Percentiles rank a stretch among this genome's conserved stretches.
These are phyloP conservation scores for Cheilosia pagana DNA, from an alignment of 2,888 invertebrate species.

Conservation along the genomic window DNA sequence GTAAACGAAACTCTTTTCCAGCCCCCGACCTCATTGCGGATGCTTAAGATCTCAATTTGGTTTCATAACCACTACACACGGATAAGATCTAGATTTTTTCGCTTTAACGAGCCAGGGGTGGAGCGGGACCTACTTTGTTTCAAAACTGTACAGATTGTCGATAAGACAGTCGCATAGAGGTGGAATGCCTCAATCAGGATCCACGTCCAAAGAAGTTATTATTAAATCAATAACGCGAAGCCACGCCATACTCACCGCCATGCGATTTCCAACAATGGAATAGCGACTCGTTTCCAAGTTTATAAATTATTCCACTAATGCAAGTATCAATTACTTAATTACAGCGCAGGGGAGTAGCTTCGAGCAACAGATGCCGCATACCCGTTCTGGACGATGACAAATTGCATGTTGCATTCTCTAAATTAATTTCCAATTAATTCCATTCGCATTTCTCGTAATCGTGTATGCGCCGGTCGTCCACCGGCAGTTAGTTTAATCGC, in stretches of 20 bases:
- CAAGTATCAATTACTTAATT: slow-evolving; percentile 74
- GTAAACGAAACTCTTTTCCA: slow-evolving; percentile 16
- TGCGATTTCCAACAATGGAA: slow-evolving; percentile 11
- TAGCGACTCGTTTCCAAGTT: slow-evolving; percentile 4
- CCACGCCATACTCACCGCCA: not conserved
- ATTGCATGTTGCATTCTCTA: slow-evolving; percentile 71
- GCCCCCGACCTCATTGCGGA: slow-evolving; percentile 30
- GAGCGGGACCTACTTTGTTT: no score
- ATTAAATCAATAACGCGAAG: not conserved
- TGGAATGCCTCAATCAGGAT: not conserved
- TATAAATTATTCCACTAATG: slow-evolving; percentile 62
- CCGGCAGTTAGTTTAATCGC: slow-evolving; percentile 59
- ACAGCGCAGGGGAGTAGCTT: slow-evolving; percentile 44
- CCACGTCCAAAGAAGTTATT: slow-evolving; percentile 2
- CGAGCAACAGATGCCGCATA: slow-evolving; percentile 61
- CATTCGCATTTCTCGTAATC: slow-evolving; percentile 64
- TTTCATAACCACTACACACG: slow-evolving; percentile 18
- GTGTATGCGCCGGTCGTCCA: slow-evolving; percentile 24
- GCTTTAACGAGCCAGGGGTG: slow-evolving; percentile 14
- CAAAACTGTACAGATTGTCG: no score
- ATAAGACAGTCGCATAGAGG: not conserved
- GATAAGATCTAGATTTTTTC: not conserved
- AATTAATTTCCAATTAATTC: slow-evolving; percentile 74
- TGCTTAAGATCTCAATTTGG: slow-evolving; percentile 51
- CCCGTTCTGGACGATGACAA: slow-evolving; percentile 65